Conservation (phyloP, 64 coral and sea anemone genomes). For the Platygyra sinensis region DNA sequence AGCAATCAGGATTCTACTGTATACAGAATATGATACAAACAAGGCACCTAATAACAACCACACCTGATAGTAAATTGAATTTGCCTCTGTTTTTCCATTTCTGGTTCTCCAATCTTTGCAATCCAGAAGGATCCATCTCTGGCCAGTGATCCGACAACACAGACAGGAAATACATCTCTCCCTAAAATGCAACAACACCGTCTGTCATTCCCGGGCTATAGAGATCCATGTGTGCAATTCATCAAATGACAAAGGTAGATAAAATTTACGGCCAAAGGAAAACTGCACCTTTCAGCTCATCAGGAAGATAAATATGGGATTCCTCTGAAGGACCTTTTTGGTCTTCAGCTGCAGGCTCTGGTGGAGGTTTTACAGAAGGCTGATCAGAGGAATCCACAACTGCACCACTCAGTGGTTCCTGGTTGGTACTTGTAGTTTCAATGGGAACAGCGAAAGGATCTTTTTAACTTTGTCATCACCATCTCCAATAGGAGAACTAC, state of each 20-base stretch:
- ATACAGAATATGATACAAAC: no score
- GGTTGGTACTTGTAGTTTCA: background rate
- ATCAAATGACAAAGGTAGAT: background rate
- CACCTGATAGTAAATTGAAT: background rate
- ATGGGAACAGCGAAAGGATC: background rate
- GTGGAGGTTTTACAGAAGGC: background rate
- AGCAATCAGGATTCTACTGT: no score
- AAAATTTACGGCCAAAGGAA: background rate
- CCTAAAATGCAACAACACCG: background rate
- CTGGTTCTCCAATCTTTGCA: slow-evolving; percentile 3
- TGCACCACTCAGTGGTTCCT: background rate
- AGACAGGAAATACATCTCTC: slow-evolving; percentile 11
- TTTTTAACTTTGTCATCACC: background rate
- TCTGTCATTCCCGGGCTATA: no score
- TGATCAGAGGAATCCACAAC: background rate
- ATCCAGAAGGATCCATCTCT: slow-evolving; percentile 41
- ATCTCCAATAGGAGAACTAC: background rate
- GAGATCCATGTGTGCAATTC: no score
- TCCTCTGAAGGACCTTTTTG: background rate
- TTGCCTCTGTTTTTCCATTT: background rate
- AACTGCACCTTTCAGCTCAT: slow-evolving; percentile 28
- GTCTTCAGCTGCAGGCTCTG: background rate
- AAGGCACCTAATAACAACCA: background rate
- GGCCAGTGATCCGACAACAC: slow-evolving; percentile 3
- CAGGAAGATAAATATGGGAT: background rate